Evolutionary conservation across 2,113 vertebrate genomes (phyloP).

Genomic region (Cephalopterus ornatus): DNA sequence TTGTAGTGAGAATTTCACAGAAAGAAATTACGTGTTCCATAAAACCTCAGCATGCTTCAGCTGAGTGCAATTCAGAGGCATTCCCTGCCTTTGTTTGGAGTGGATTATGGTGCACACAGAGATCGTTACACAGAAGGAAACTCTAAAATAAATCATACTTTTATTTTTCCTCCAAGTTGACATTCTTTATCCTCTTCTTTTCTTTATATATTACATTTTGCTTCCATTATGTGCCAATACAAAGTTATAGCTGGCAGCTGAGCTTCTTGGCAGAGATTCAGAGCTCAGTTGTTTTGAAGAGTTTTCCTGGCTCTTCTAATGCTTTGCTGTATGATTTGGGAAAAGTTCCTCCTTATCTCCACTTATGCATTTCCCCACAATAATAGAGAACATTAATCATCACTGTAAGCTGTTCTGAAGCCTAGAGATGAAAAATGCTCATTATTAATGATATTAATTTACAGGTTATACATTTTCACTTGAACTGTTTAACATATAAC

Average conservation of each 20-base stretch:
- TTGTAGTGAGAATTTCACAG: not conserved
- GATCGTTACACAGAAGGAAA: not conserved
- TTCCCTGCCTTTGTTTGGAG: not conserved
- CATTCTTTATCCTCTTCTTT: not conserved
- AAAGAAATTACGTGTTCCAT: not conserved
- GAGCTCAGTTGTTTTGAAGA: not conserved
- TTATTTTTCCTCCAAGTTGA: not conserved
- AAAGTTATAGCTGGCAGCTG: not conserved
- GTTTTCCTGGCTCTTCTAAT: not conserved
- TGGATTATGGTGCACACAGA: not conserved
- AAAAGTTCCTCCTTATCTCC: not conserved
- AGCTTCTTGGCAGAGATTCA: not conserved
- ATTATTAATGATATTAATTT: slow-evolving; percentile 6
- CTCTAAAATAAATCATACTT: not conserved
- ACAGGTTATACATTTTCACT: not conserved
- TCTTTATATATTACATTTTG: not conserved
- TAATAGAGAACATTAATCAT: slow-evolving; percentile 6
- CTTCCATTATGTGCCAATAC: not conserved
- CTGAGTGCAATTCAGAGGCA: not conserved
- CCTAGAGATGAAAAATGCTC: slow-evolving; percentile 24
- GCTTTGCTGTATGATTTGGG: not conserved
- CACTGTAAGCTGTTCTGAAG: not conserved
- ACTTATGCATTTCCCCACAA: not conserved
- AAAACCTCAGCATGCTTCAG: not conserved
- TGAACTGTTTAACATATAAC: not conserved